Base-by-base conservation (phyloP, 2,113 vertebrate species). In the Psilopogon haemacephalus region DNA sequence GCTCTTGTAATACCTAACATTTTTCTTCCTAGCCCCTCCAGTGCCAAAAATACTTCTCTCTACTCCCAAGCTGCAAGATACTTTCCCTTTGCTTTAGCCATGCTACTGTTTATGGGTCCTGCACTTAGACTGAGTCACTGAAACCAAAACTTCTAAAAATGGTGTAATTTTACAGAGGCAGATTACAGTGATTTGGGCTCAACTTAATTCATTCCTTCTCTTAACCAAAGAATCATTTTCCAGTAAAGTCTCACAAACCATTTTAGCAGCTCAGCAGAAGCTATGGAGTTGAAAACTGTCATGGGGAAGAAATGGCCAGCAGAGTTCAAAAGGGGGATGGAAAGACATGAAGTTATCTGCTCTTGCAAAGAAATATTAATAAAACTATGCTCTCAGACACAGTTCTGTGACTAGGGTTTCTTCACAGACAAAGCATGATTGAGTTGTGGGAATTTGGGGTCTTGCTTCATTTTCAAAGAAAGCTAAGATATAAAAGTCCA, bases 401-500 rank as follows among this genome's bases (percentile, higher is more conserved):
- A 88, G 50, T 64, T 74, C n/a, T 33, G 19, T 40, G 56, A 44
- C 30, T 55, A 77, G 74, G 46, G 15, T 88, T 90, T 54, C 75
- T 86, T 88, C 83, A 86, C 35, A 75, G 80, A 12, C 58, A 56
- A 50, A 76, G 52, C 32, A 12, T 32, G 26, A 5, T 14, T 33
- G 71, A 76, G 40, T 78, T 85, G 38, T 10, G 60, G 81, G 56
- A 40, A 14, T 86, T 75, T 89, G 63, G 32, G 56, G 19, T 9
- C 42, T 93, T 91, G 40, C 24, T 89, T 76, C 28, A 24, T 78
- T 94, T 93, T 63, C 78, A 92, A 55, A 82, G 68, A 52, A 92
- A 89, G 64, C 46, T 85, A 91, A 83, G 64, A 42, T 60, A 91
- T 27, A 79, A 80, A 95, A 86, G 69, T 70, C 40, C 50, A 79